Percentiles rank a stretch among this genome's conserved stretches.
phyloP scores from a whole-genome alignment of 35 echinoderm and acorn worm genomes.

The Lytechinus pictus region DNA sequence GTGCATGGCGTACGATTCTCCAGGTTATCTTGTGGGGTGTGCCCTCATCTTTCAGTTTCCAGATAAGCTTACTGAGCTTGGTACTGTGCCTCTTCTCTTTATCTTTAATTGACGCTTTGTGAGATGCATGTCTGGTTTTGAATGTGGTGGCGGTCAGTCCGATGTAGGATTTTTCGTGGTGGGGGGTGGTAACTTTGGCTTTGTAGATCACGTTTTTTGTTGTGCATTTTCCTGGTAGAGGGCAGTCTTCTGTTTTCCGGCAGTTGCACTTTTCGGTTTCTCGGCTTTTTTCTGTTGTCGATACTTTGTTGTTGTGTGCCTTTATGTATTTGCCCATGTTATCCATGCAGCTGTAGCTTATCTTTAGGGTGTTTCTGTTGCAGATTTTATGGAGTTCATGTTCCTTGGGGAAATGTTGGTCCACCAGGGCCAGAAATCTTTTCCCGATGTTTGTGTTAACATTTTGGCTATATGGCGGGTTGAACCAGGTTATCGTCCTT shows the following conservation, averaged over 20 bases:
- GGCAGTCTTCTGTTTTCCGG: too few species aligned
- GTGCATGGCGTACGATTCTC: neutral
- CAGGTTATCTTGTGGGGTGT: too few species aligned
- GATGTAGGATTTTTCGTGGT: too few species aligned
- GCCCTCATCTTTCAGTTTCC: neutral
- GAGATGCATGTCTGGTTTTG: constrained; percentile 22
- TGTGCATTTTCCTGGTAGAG: too few species aligned
- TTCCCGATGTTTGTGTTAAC: neutral
- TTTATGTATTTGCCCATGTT: neutral
- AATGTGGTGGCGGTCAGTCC: constrained; percentile 22
- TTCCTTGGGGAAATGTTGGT: neutral
- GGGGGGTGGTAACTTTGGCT: too few species aligned
- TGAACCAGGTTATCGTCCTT: neutral
- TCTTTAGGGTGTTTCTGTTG: neutral
- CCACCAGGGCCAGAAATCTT: neutral
- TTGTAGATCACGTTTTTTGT: too few species aligned
- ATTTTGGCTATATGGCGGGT: constrained; percentile 1
- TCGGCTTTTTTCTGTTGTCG: too few species aligned
- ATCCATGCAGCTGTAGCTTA: neutral
- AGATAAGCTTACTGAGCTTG: neutral
- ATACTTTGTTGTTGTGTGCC: constrained; percentile 21
- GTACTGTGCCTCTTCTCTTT: neutral
- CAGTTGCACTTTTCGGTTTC: too few species aligned
- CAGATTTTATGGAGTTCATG: constrained; percentile 25
- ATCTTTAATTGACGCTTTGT: neutral